Conservation (phyloP, 2,797 vertebrate genomes). For the Spheniscus humboldti region DNA sequence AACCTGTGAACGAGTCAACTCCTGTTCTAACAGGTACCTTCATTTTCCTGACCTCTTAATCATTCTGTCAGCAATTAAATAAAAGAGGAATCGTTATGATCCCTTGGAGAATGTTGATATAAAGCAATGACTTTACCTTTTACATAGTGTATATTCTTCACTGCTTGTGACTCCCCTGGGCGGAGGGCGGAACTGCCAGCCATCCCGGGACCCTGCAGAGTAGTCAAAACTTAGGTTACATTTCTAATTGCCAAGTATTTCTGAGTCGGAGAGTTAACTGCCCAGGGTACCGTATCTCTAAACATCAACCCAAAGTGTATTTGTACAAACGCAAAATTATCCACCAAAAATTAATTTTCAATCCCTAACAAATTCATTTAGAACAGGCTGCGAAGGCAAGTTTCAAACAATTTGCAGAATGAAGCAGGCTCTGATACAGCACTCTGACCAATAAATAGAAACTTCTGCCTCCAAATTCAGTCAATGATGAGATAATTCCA, state of each 20-base stretch:
- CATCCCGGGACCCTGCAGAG: constrained; percentile 82
- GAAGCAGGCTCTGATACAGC: neutral
- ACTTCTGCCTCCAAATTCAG: neutral
- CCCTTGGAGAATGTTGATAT: neutral
- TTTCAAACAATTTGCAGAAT: neutral
- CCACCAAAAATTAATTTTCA: neutral
- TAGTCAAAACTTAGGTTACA: constrained; percentile 9
- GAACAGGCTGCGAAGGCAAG: neutral
- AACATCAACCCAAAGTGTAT: neutral
- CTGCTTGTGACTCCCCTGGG: constrained; percentile 97
- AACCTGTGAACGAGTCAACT: neutral
- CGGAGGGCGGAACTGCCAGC: constrained; percentile 96
- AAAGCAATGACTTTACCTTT: constrained; percentile 82
- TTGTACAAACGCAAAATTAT: neutral
- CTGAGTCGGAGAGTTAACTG: neutral
- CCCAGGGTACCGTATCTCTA: neutral
- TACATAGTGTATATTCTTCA: constrained; percentile 97
- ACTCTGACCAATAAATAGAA: neutral
- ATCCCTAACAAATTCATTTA: neutral
- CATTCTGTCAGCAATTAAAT: neutral
- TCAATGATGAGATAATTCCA: neutral
- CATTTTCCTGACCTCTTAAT: neutral
- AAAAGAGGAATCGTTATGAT: neutral
- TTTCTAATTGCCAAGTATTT: neutral
- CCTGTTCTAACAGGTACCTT: neutral